Base-by-base conservation (phyloP, 2,888 invertebrate species). In the Ichneumoninae sp. region DNA sequence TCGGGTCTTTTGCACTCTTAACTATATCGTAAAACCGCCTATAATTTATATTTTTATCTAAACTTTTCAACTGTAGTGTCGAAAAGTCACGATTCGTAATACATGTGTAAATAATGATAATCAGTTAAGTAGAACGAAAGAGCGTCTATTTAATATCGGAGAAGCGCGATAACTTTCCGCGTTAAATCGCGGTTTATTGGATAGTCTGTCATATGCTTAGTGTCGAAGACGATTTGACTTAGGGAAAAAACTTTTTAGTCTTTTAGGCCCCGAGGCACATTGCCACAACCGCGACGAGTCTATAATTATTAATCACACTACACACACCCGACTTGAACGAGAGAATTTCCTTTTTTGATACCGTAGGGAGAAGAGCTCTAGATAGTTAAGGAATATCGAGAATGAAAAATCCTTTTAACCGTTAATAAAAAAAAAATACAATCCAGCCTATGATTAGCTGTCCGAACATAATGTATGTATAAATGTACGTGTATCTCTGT, bases 401-500 rank as follows among this genome's bases (percentile, higher is more conserved):
- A 81, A 76, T 79, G 33, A 79, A 63, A 74, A 65, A 81, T 52
- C 66, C 71, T 66, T 75, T 68, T 74, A 70, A 68, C 30, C 81
- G 36, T 81, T 81, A 52, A 81, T 73, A 57, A 54, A 65, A 71
- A 13, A 54, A 57, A 54, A 73, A 76, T 66, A 82, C 85, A 82
- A 85, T 85, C 66, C 86, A 84, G 87, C 87, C 85, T 85, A 83
- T 85, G 79, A 85, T 73, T 87, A 88, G 88, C 88, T 88, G 86
- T 88, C 87, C 88, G 81, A 85, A 85, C 79, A 88, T 88, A 86
- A 87, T 88, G 86, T 88, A 88, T 88, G 87, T 85, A 88, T 89
- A 88, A 87, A 86, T 91, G 90, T 90, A 90, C 87, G 88, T 89
- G 87, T 88, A 86, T 87, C 88, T 88, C 87, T 91, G 90, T 90